Conservation (phyloP, 2,113 vertebrate genomes). For the Salvelinus fontinalis region DNA sequence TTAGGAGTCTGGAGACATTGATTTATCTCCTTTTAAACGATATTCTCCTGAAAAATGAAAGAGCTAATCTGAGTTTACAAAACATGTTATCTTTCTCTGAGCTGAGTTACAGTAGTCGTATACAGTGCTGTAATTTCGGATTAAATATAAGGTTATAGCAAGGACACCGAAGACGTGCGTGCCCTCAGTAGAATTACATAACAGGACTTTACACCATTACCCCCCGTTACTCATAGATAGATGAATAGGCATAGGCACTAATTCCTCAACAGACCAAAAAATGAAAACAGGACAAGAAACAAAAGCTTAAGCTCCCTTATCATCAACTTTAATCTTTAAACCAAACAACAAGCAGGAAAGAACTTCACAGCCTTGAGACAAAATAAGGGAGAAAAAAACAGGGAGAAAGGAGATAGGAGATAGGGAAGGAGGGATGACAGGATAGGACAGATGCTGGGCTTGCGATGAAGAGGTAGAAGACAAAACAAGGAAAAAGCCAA, state of each 20-base stretch:
- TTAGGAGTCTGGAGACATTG: no score
- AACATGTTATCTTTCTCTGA: neutral
- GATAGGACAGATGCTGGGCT: conserved; percentile 26
- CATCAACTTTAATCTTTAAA: conserved; percentile 39
- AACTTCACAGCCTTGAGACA: conserved; percentile 24
- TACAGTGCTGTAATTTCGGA: neutral
- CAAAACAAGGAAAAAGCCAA: conserved; percentile 58
- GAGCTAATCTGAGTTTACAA: no score
- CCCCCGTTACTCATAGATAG: conserved; percentile 6
- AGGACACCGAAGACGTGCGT: conserved; percentile 1
- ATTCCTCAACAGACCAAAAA: conserved; percentile 31
- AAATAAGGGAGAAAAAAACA: conserved; percentile 23
- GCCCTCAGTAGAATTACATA: conserved; percentile 19
- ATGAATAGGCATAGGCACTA: conserved; percentile 7
- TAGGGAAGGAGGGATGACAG: conserved; percentile 36
- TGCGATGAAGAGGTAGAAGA: conserved; percentile 35
- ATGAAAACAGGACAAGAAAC: conserved; percentile 32
- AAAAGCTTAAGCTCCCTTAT: conserved; percentile 43
- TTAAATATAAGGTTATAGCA: conserved; percentile 2
- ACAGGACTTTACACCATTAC: conserved; percentile 24
- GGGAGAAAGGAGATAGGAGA: conserved; percentile 9
- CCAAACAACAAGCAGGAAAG: conserved; percentile 11
- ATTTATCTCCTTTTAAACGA: no score
- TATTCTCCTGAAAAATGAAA: no score
- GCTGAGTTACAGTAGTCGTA: neutral